phyloP scores from a whole-genome alignment of 2,113 vertebrate species.

The Barbus barbus region DNA sequence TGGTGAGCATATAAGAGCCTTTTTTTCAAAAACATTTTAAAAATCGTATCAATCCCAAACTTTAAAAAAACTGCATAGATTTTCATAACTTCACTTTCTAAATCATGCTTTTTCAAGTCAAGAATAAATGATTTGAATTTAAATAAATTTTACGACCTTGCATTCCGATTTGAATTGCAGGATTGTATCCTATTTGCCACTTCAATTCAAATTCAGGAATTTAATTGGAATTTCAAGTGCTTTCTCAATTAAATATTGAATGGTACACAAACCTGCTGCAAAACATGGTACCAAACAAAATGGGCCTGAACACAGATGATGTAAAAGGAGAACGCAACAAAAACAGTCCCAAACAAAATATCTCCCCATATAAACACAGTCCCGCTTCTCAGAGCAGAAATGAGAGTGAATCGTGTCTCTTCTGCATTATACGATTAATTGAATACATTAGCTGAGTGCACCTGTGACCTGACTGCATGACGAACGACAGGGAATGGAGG shows the following conservation, averaged over 20 bases:
- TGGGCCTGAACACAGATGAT: neutral
- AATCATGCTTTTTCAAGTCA: neutral
- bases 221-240: neutral
- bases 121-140: neutral
- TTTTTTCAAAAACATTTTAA: too few relatives aligned
- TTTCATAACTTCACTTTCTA: neutral
- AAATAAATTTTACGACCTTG: neutral
- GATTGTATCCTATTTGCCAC: neutral
- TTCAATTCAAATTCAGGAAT: neutral
- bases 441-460: constrained; percentile 42
- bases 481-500: constrained; percentile 32
- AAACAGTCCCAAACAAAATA: neutral
- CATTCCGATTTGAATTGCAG: neutral
- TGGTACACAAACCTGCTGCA: neutral
- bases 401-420: constrained; percentile 4
- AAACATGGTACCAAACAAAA: neutral
- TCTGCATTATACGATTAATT: constrained; percentile 44
- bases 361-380: neutral
- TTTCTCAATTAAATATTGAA: neutral
- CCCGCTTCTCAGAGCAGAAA: constrained; percentile 5
- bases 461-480: constrained; percentile 44
- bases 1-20: neutral
- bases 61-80: too few relatives aligned
- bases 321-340: neutral
- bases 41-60: too few relatives aligned